Evolutionary conservation across 2,888 invertebrate genomes (phyloP), one percentile per base, ranked within the genome.

Genomic region (Parnassius mnemosyne): DNA sequence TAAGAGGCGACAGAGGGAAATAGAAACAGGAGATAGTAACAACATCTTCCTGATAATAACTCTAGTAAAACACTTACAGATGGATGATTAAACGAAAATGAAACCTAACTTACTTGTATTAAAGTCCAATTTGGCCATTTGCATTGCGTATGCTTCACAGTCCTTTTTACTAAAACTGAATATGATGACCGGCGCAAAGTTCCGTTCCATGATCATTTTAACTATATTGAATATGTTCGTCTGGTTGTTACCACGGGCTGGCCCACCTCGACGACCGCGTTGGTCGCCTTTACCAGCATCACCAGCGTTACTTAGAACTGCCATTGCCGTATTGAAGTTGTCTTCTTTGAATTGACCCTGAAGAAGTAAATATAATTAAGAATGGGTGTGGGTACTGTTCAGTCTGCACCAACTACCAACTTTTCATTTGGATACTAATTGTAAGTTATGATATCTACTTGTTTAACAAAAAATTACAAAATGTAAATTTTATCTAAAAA

Each of bases 161-260:
- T 99, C 99, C 80, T 98, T 99, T 80, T 99, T 98, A 77, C 98
- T 98, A 85, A 99, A 99, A 79, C 99, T 99, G 92, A 99, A 99
- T 62, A 99, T 97, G 71, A 99, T 99, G 3, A 99, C 98, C 0
- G 99, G 99, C 0, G 99, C 97, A 84, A 99, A 97, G 83, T 97
- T 98, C 34, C 98, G 93, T 79, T 99, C 99, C 97, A 99, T 98
- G 50, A 99, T 97, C 97, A 99, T 99, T 85, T 99, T 98, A 20
- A 99, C 97, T 66, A 99, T 97, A 90, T 99, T 99, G 79, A 97
- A 98, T 72, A 98, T 98, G 78, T 97, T 98, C 0, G 97, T 95
- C 71, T 94, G 93, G 2, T 93, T 93, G 72, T 93, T 92, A 50
- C 93, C 93, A 10, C 93, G 92, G 3, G 93, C 83, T 0, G 94